Base-by-base conservation (phyloP, 1,140 invertebrate species). In the Araneus ventricosus region DNA sequence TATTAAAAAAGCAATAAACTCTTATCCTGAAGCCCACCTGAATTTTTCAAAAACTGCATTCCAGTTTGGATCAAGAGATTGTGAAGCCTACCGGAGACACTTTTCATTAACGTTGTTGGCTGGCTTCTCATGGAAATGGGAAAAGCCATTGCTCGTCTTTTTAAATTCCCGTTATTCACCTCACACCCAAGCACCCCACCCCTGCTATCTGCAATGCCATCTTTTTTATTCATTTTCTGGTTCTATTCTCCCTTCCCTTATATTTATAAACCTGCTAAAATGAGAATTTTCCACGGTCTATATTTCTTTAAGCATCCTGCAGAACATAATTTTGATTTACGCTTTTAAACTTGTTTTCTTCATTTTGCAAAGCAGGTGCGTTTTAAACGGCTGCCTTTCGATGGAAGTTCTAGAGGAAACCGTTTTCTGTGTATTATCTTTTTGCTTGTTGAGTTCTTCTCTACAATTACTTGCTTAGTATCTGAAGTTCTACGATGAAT, bases 191-290 rank as follows among this genome's bases (percentile, higher is more conserved):
- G 14, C 57, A 5, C 14, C 22, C 14, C 14, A 3, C 6, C 22
- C 59, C 7, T 7, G 59, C 59, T 5, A 63, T 22, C 20, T 7
- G 20, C n/a, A 63, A 52, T 52, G 3, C 45, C 45, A 52, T 52
- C 45, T 14, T 52, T 52, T 52, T 52, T 52, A 52, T 52, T 52
- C 59, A 24, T 63, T 63, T n/a, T 6, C 6, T n/a, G 8, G 59
- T 63, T 63, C 6, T 63, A 63, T 63, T 63, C 59, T n/a, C 1
- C 22, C 59, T 24, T 2, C 6, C 24, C 24, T 63, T n/a, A n/a
- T 63, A 63, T 63, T 63, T 63, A 63, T 63, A 63, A 63, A n/a
- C n/a, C 45, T 63, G 17, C 59, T n/a, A n/a, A 63, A 63, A 63
- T 22, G n/a, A 63, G 8, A 63, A 24, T 63, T 63, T 63, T 63